Evolutionary conservation across 2,113 vertebrate genomes (phyloP).

Genomic region (Origma solitaria): DNA sequence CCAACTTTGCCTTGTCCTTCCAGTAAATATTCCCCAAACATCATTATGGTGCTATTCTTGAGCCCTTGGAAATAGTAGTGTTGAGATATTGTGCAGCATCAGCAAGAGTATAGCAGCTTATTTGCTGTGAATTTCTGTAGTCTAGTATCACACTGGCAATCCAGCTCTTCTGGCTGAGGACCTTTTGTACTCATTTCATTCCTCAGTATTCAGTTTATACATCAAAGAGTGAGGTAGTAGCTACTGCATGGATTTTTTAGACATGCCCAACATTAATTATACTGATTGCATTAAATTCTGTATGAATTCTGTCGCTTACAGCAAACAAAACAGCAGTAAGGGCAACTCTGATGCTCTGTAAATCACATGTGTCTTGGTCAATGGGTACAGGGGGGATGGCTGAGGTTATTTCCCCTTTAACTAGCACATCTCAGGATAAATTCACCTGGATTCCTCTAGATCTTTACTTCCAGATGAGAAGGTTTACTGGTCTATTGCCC

Average conservation of each 20-base stretch:
- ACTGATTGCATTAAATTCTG: not conserved
- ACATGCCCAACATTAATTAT: not conserved
- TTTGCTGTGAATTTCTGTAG: not conserved
- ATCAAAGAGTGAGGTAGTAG: not conserved
- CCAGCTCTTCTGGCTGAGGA: not conserved
- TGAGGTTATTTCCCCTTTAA: not conserved
- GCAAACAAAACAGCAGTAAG: not conserved
- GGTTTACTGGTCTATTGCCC: not conserved
- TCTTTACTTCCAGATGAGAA: not conserved
- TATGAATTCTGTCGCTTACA: not conserved
- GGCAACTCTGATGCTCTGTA: not conserved
- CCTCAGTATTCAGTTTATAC: not conserved
- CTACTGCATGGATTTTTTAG: not conserved
- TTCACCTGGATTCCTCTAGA: not conserved
- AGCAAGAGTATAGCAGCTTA: not conserved
- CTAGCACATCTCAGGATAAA: not conserved
- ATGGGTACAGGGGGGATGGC: not conserved
- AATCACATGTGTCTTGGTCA: not conserved
- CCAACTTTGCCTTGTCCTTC: not conserved
- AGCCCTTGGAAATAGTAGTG: not conserved
- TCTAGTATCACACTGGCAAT: not conserved
- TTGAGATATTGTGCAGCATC: not conserved
- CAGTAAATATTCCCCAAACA: not conserved
- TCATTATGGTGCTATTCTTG: not conserved
- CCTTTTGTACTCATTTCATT: not conserved